Evolutionary conservation across 2,113 vertebrate species (phyloP).

Genomic region (Gavialis gangeticus): DNA sequence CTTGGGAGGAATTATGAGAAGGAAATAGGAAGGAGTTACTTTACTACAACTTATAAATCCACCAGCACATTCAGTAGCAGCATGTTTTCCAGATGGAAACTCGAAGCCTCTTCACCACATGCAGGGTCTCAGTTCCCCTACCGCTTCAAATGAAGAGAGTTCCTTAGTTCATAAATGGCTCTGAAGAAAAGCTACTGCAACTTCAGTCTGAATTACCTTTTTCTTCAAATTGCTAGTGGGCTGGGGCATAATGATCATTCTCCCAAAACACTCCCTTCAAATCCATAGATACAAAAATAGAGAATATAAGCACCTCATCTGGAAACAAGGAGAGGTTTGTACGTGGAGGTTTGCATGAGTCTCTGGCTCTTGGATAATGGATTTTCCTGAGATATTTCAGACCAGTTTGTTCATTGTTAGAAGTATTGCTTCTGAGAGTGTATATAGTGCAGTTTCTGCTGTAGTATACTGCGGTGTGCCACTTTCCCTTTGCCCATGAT

Average conservation of each 20-base stretch:
- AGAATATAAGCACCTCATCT: background rate
- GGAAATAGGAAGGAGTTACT: background rate
- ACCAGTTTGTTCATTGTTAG: background rate
- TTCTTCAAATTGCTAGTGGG: background rate
- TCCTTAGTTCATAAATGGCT: background rate
- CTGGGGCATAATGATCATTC: background rate
- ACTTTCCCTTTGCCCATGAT: background rate
- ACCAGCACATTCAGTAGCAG: background rate
- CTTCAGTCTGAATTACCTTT: background rate
- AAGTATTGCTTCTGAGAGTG: background rate
- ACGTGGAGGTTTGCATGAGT: background rate
- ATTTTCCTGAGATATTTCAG: background rate
- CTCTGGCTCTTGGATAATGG: background rate
- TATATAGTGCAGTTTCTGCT: conserved; percentile 1
- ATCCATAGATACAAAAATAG: background rate
- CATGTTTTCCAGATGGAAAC: background rate
- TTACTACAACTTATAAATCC: background rate
- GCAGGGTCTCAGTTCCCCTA: background rate
- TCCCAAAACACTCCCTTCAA: background rate
- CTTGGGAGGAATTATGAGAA: background rate
- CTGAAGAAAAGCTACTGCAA: background rate
- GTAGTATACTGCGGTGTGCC: conserved; percentile 51
- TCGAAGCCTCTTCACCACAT: background rate
- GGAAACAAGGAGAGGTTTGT: background rate
- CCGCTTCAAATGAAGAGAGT: background rate